Evolutionary conservation across 2,888 invertebrate genomes (phyloP).

Genomic region (Amphipyra tragopoginis): DNA sequence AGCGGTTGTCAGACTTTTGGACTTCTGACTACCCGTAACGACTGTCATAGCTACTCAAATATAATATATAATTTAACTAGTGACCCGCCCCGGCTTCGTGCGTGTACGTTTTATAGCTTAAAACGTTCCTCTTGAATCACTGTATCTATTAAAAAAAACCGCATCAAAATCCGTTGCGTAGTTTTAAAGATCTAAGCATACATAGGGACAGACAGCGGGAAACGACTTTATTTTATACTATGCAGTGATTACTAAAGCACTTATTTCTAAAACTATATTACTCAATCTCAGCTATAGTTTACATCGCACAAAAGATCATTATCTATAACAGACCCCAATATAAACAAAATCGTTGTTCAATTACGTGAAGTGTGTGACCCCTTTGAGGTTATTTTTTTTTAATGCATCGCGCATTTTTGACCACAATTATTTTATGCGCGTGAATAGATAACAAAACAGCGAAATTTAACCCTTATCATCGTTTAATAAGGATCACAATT

Average conservation of each 20-base stretch:
- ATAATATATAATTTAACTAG: no score
- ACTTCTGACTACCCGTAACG: no score
- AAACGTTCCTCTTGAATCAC: no score
- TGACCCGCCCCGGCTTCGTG: no score
- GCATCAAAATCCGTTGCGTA: no score
- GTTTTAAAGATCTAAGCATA: no score
- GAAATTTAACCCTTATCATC: conserved; percentile 18
- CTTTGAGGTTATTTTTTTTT: conserved; percentile 72
- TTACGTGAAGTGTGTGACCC: conserved; percentile 79
- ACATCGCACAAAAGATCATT: conserved; percentile 47
- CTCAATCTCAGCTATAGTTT: conserved; percentile 38
- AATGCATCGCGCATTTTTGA: conserved; percentile 51
- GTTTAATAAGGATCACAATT: conserved; percentile 12
- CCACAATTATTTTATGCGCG: conserved; percentile 56
- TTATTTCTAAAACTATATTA: conserved; percentile 20
- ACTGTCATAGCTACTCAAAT: no score
- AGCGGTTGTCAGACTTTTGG: no score
- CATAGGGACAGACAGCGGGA: no score
- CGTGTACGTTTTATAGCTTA: no score
- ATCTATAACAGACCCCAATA: conserved; percentile 49
- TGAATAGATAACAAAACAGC: conserved; percentile 48
- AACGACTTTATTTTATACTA: no score
- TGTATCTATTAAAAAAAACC: no score
- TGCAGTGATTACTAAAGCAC: conserved; percentile 9
- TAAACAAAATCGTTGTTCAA: conserved; percentile 70